phyloP scores from a whole-genome alignment of 1,140 invertebrate species.

The Catajapyx aquilonaris region DNA sequence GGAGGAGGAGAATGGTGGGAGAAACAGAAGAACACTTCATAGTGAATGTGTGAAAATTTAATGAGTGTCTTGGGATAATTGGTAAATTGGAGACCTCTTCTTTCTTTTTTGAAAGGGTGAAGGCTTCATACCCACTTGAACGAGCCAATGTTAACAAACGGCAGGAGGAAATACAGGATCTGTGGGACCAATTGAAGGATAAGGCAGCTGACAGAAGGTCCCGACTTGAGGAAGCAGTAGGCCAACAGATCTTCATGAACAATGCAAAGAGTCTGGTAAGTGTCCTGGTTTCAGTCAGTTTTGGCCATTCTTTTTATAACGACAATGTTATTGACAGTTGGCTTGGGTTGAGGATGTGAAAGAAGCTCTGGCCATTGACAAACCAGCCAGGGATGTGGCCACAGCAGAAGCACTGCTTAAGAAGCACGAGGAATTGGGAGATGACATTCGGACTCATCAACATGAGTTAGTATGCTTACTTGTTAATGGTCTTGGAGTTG shows the following conservation, averaged over 20 bases:
- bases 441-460: conserved; percentile 77
- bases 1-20: too few species aligned
- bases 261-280: conserved; percentile 48
- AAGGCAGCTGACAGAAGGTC: conserved; percentile 60
- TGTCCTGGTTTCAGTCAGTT: conserved; percentile 1
- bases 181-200: conserved; percentile 66
- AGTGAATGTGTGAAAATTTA: too few species aligned
- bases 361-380: conserved; percentile 58
- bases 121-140: conserved; percentile 78
- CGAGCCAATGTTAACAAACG: conserved; percentile 58
- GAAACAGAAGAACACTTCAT: too few species aligned
- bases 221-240: conserved; percentile 75
- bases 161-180: conserved; percentile 61
- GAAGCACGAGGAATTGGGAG: conserved; percentile 70
- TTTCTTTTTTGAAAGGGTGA: conserved; percentile 34
- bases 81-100: conserved; percentile 9
- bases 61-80: conserved; percentile 1
- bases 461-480: conserved; percentile 60
- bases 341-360: conserved; percentile 59
- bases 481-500: conserved; percentile 22
- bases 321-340: too few species aligned
- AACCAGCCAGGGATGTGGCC: conserved; percentile 62
- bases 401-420: conserved; percentile 79
- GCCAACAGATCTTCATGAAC: conserved; percentile 83
- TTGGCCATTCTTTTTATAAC: too few species aligned